These are phyloP conservation scores for Toxotes lorentzi DNA, from an alignment of 2,797 vertebrate species.

Conservation along the genomic window DNA sequence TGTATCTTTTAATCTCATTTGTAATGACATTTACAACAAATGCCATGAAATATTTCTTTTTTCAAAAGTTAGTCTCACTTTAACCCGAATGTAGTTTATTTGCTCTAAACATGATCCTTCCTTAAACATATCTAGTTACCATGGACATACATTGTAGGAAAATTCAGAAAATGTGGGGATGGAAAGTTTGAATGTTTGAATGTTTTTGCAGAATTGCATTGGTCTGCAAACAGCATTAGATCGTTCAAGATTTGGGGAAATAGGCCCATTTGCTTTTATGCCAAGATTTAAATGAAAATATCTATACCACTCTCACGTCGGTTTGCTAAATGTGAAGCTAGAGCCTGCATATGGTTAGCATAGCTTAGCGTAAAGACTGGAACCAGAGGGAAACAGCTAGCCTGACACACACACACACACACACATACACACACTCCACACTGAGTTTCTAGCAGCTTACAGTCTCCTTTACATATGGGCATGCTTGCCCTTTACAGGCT, in stretches of 20 bases:
- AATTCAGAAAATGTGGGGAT: too few species aligned
- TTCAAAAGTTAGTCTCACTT: too few species aligned
- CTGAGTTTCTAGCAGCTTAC: not conserved
- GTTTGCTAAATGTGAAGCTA: not conserved
- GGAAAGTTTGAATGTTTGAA: too few species aligned
- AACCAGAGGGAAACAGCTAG: not conserved
- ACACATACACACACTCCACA: not conserved
- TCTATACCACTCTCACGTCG: not conserved
- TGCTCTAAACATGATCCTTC: not conserved
- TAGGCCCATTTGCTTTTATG: not conserved
- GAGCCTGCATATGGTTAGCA: not conserved
- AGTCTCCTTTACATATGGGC: constrained; percentile 31
- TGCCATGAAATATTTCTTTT: too few species aligned
- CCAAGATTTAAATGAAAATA: not conserved
- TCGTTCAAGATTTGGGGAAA: not conserved
- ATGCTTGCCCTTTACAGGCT: constrained; percentile 63
- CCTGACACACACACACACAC: not conserved
- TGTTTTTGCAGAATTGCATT: not conserved
- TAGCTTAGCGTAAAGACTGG: not conserved
- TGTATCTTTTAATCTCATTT: not conserved
- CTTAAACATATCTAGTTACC: too few species aligned
- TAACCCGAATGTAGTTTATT: too few species aligned
- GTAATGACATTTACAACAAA: not conserved
- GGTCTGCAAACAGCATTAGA: not conserved
- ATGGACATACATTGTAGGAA: too few species aligned